Evolutionary conservation across 2,113 vertebrate genomes (phyloP).

Genomic region (Crotalus helleri): DNA sequence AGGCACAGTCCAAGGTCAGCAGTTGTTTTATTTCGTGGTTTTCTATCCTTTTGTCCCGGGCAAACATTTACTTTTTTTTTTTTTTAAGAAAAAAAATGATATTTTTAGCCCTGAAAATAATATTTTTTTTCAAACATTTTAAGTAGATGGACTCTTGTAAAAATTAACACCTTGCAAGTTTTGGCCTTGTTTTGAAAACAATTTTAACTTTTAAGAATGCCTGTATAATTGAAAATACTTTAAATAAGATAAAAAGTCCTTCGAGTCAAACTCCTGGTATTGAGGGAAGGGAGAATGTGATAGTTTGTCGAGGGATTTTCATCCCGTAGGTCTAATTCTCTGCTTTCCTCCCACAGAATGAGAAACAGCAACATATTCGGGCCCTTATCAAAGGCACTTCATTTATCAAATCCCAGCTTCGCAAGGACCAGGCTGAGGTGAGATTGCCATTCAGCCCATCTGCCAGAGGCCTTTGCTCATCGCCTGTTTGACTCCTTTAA

Average conservation of each 20-base stretch:
- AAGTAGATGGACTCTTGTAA: not conserved
- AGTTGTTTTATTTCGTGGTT: not conserved
- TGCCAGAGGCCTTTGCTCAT: not conserved
- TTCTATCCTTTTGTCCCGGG: not conserved
- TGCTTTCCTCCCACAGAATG: conserved; percentile 52
- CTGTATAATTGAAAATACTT: not conserved
- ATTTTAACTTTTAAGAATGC: not conserved
- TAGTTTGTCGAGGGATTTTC: not conserved
- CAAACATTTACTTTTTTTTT: not conserved
- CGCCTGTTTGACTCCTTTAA: not conserved
- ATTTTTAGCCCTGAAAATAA: not conserved
- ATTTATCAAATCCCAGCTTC: conserved; percentile 64
- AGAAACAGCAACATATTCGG: conserved; percentile 74
- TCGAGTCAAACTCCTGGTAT: not conserved
- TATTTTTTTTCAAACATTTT: not conserved
- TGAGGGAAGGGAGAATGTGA: not conserved
- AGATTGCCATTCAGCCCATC: not conserved
- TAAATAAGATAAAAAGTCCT: not conserved
- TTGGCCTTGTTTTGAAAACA: not conserved
- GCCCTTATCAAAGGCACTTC: conserved; percentile 75
- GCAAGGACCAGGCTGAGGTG: conserved; percentile 68
- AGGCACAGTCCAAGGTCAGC: too few relatives aligned
- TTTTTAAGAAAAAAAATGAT: not conserved
- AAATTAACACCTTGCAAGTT: not conserved
- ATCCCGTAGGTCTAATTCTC: not conserved